These are phyloP conservation scores for Caenorhabditis macrosperma DNA, from an alignment of 2,888 invertebrate genomes.

Conservation along the genomic window DNA sequence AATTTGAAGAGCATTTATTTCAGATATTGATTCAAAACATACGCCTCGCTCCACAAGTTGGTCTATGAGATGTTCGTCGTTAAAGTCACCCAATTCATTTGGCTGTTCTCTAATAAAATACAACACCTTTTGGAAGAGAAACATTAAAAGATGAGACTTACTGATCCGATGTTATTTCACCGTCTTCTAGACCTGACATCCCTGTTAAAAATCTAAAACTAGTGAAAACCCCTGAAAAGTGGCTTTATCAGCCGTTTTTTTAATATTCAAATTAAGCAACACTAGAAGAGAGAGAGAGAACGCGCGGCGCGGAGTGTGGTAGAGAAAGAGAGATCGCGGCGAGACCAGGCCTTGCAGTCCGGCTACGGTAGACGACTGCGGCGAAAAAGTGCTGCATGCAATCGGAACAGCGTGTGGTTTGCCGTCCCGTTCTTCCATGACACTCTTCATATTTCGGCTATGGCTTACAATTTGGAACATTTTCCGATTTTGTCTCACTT, in stretches of 20 bases:
- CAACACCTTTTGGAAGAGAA: background rate
- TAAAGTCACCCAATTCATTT: constrained; percentile 5
- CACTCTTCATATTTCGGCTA: background rate
- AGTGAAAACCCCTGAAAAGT: background rate
- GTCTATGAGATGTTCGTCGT: constrained; percentile 26
- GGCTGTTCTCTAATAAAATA: background rate
- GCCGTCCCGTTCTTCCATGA: background rate
- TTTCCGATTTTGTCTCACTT: background rate
- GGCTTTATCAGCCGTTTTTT: background rate
- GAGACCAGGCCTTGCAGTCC: constrained; percentile 40
- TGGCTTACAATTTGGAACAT: background rate
- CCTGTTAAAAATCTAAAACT: constrained; percentile 23
- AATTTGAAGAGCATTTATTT: background rate
- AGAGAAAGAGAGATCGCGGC: constrained; percentile 17
- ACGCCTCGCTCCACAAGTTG: constrained; percentile 23
- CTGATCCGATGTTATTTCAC: constrained; percentile 45
- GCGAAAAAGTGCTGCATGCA: constrained; percentile 27
- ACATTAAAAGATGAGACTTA: constrained; percentile 12
- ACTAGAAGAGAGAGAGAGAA: constrained; percentile 20
- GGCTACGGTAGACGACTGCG: constrained; percentile 20
- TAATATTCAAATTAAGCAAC: background rate
- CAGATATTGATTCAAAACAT: background rate
- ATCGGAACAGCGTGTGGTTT: constrained; percentile 26
- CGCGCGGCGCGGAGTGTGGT: constrained; percentile 5
- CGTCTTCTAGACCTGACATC: constrained; percentile 48